Percentiles rank a stretch among this genome's conserved stretches.
Evolutionary conservation across 2,113 vertebrate genomes (phyloP).

Genomic region (Thomomys bottae): DNA sequence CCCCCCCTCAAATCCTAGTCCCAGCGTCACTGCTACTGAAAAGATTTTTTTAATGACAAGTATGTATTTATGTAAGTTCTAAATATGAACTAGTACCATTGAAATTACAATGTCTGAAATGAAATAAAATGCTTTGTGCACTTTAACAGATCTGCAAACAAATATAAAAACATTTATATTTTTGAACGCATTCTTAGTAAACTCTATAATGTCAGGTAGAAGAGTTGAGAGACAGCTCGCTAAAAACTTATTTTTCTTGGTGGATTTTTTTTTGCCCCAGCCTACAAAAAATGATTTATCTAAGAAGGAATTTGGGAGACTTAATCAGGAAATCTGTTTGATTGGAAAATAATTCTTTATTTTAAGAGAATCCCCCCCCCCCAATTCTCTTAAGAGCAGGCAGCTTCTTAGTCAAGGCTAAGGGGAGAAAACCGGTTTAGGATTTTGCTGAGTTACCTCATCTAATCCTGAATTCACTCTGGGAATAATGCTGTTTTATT

Average conservation of each 20-base stretch:
- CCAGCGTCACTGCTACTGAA: slow-evolving; percentile 63
- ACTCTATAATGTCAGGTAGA: slow-evolving; percentile 51
- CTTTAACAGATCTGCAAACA: slow-evolving; percentile 74
- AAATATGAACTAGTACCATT: slow-evolving; percentile 66
- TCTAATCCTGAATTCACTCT: slow-evolving; percentile 80
- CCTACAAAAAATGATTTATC: slow-evolving; percentile 64
- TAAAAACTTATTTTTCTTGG: slow-evolving; percentile 70
- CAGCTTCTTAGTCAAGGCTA: slow-evolving; percentile 70
- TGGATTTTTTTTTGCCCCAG: neutral
- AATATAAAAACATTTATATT: slow-evolving; percentile 62
- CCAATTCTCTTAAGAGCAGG: slow-evolving; percentile 72
- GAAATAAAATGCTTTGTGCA: slow-evolving; percentile 75
- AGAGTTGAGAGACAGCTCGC: neutral
- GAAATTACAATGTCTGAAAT: slow-evolving; percentile 69
- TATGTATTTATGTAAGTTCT: slow-evolving; percentile 74
- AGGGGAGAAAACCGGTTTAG: slow-evolving; percentile 68
- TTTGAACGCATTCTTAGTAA: slow-evolving; percentile 65
- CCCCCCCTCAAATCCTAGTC: neutral
- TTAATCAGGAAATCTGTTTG: slow-evolving; percentile 76
- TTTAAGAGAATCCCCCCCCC: slow-evolving; percentile 66
- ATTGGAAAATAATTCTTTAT: slow-evolving; percentile 79
- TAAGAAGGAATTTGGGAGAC: slow-evolving; percentile 66
- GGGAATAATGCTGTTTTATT: slow-evolving; percentile 78
- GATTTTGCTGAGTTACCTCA: slow-evolving; percentile 79
- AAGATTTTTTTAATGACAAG: slow-evolving; percentile 72